These are phyloP conservation scores for Hiodon alosoides DNA, from an alignment of 2,113 vertebrate genomes.

Conservation along the genomic window DNA sequence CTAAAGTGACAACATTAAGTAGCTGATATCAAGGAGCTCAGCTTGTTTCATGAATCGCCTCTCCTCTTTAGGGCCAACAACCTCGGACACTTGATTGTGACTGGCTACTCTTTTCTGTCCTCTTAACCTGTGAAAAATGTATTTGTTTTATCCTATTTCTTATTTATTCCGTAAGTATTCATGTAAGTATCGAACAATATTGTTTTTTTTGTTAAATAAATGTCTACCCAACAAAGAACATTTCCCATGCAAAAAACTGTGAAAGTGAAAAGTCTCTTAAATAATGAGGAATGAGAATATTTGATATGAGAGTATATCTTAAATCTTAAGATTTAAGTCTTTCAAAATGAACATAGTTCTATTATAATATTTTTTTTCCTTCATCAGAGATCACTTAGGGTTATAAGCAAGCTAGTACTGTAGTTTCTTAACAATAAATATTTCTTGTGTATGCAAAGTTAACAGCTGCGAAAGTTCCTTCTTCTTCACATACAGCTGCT, in stretches of 20 bases:
- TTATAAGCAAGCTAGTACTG: conserved; percentile 51
- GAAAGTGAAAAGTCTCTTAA: too few relatives aligned
- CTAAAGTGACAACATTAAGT: conserved; percentile 67
- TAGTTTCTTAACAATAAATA: conserved; percentile 63
- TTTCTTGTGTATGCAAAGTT: conserved; percentile 50
- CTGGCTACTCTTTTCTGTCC: conserved; percentile 24
- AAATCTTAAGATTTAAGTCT: too few relatives aligned
- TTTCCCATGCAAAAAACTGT: too few relatives aligned
- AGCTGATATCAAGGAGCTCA: conserved; percentile 62
- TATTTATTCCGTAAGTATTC: not conserved
- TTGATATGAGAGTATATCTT: too few relatives aligned
- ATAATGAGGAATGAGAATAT: too few relatives aligned
- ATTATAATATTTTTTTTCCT: conserved; percentile 50
- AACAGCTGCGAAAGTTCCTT: conserved; percentile 54
- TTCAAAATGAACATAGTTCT: too few relatives aligned
- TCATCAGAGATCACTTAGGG: conserved; percentile 46
- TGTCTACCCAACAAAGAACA: not conserved
- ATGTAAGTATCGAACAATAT: too few relatives aligned
- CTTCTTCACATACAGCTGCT: conserved; percentile 48
- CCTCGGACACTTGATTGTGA: conserved; percentile 33
- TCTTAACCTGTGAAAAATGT: too few relatives aligned
- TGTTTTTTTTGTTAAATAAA: not conserved
- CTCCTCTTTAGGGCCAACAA: conserved; percentile 35
- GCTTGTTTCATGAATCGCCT: conserved; percentile 49
- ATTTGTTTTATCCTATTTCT: too few relatives aligned